Percentiles rank a stretch among this genome's conserved stretches.
Conservation (phyloP, 2,888 invertebrate species). For the Drosophila basisetae region DNA sequence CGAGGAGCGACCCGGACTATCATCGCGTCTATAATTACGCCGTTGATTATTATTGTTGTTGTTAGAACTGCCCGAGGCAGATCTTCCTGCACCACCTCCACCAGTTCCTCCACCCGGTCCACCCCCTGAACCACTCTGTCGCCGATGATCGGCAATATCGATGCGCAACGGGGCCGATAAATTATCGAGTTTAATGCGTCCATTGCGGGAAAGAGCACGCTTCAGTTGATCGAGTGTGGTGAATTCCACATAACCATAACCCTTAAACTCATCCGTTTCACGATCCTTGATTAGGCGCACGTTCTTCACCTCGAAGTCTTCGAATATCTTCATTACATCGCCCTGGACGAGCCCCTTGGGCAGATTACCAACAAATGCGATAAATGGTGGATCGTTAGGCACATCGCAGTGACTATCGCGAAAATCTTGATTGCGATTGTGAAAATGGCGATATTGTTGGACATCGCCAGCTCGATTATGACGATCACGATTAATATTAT, state of each 20-base stretch:
- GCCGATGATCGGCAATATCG: conserved; percentile 94
- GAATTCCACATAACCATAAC: conserved; percentile 99
- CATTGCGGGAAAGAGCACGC: conserved; percentile 92
- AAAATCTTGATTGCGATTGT: conserved; percentile 44
- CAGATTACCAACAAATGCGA: conserved; percentile 97
- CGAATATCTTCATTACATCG: conserved; percentile 94
- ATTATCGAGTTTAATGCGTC: conserved; percentile 91
- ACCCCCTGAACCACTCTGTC: conserved; percentile 76
- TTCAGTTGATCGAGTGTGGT: conserved; percentile 92
- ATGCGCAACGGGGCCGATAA: conserved; percentile 89
- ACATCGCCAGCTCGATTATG: conserved; percentile 31
- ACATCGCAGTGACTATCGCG: conserved; percentile 86
- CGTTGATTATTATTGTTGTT: conserved; percentile 43
- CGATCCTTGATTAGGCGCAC: conserved; percentile 96
- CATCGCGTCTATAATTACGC: conserved; percentile 57
- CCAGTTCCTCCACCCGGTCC: conserved; percentile 62
- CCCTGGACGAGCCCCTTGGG: conserved; percentile 96
- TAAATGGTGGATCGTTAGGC: conserved; percentile 95
- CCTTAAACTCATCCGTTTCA: conserved; percentile 98
- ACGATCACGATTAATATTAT: conserved; percentile 17
- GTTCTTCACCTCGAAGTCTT: conserved; percentile 89
- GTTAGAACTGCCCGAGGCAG: conserved; percentile 14
- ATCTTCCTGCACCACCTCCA: conserved; percentile 54
- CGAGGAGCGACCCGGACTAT: conserved; percentile 36
- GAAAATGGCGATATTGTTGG: conserved; percentile 46